phyloP scores from a whole-genome alignment of 2,797 vertebrate genomes.

The Phalloptychus januarius region DNA sequence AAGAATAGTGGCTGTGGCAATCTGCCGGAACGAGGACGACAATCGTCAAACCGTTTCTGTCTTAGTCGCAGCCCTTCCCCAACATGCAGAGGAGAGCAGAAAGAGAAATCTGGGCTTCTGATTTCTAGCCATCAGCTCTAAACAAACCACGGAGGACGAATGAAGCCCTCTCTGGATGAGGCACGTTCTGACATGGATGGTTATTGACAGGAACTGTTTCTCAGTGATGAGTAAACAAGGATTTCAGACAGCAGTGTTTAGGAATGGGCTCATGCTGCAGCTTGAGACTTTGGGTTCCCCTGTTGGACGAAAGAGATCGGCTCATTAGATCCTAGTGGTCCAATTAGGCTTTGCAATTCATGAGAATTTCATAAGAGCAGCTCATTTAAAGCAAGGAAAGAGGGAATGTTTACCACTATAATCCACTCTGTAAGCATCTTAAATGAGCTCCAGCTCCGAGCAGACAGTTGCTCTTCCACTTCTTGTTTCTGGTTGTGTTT shows the following conservation, averaged over 20 bases:
- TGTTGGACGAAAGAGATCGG: background rate
- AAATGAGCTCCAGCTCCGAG: background rate
- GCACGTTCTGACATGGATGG: conserved; percentile 16
- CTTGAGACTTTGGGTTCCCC: background rate
- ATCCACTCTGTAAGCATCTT: conserved; percentile 3
- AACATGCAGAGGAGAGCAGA: conserved; percentile 36
- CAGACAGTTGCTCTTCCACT: background rate
- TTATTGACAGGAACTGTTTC: conserved; percentile 36
- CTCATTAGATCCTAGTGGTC: conserved; percentile 9
- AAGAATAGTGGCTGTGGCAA: conserved; percentile 65
- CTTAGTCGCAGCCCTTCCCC: conserved; percentile 30
- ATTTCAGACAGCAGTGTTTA: conserved; percentile 9
- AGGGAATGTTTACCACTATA: background rate
- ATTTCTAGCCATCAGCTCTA: conserved; percentile 48
- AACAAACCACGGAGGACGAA: conserved; percentile 31
- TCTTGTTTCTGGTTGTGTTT: too few species aligned
- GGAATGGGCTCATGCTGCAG: conserved; percentile 4
- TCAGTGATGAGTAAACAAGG: conserved; percentile 11
- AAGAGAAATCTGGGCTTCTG: conserved; percentile 58
- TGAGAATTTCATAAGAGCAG: background rate
- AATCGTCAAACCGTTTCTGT: conserved; percentile 52
- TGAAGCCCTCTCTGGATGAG: conserved; percentile 17
- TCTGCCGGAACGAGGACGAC: conserved; percentile 51
- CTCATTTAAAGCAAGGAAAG: background rate
- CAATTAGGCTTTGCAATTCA: conserved; percentile 5